phyloP scores from a whole-genome alignment of 2,797 vertebrate genomes.

The Sebastes taczanowskii region DNA sequence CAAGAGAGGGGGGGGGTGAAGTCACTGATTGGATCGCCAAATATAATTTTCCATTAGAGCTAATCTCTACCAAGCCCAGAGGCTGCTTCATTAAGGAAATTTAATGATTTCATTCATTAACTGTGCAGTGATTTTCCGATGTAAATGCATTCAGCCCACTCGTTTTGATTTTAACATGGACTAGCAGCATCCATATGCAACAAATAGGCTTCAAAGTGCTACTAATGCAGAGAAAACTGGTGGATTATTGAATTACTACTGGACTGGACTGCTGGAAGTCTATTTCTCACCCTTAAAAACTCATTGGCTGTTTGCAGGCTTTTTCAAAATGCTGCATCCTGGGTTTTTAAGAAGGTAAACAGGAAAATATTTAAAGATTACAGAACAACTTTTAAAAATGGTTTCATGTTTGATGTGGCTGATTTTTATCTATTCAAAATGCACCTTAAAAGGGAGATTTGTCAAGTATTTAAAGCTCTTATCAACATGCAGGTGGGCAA shows the following conservation, averaged over 20 bases:
- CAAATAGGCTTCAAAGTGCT: conserved; percentile 34
- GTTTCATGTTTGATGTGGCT: not conserved
- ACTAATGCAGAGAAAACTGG: not conserved
- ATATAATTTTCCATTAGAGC: conserved; percentile 75
- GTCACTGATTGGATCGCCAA: conserved; percentile 65
- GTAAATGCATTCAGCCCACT: conserved; percentile 36
- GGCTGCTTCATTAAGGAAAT: conserved; percentile 72
- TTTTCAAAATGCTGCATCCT: not conserved
- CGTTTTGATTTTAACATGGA: conserved; percentile 23
- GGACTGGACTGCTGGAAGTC: not conserved
- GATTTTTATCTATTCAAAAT: too few species aligned
- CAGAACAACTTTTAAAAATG: not conserved
- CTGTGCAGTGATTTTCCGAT: conserved; percentile 51
- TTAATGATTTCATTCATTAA: conserved; percentile 71
- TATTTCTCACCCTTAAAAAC: not conserved
- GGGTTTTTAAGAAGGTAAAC: not conserved
- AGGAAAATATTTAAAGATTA: not conserved
- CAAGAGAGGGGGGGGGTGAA: not conserved
- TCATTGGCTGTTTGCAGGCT: not conserved
- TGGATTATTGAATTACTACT: not conserved
- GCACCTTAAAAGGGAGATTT: too few species aligned
- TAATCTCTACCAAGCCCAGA: conserved; percentile 57
- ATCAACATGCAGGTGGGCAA: too few species aligned
- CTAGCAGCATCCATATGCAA: conserved; percentile 30
- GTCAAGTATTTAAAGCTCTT: too few species aligned